Percentiles rank a stretch among this genome's conserved stretches.
These are phyloP conservation scores for Tachuris rubrigastra DNA, from an alignment of 2,113 vertebrate genomes.

Conservation along the genomic window DNA sequence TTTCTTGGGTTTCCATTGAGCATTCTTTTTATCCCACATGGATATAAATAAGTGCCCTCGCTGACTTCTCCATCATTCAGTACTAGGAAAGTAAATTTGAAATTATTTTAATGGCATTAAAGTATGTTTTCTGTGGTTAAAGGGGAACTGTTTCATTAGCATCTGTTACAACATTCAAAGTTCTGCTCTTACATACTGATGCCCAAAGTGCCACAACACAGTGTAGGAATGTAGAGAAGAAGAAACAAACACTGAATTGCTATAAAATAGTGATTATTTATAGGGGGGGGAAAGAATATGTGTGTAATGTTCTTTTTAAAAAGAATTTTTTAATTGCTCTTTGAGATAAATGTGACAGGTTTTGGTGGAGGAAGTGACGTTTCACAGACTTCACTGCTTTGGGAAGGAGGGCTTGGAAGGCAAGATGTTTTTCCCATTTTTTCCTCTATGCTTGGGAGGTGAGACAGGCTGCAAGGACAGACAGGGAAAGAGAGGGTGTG, in stretches of 20 bases:
- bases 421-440: not conserved
- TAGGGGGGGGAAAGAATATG: not conserved
- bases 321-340: not conserved
- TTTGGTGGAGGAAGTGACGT: not conserved
- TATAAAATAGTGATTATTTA: not conserved
- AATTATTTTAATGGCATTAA: not conserved
- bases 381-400: not conserved
- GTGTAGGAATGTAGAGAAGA: not conserved
- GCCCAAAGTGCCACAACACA: not conserved
- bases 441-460: not conserved
- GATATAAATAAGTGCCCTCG: not conserved
- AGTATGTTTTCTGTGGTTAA: not conserved
- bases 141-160: not conserved
- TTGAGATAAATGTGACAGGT: not conserved
- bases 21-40: not conserved
- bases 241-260: not conserved
- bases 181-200: not conserved
- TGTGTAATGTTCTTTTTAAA: not conserved
- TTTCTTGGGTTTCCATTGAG: constrained; percentile 32
- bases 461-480: not conserved
- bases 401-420: not conserved
- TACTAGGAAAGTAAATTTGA: not conserved
- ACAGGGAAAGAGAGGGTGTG: not conserved
- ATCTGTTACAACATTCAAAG: not conserved
- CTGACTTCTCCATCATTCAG: not conserved